Evolutionary conservation across 2,113 vertebrate species (phyloP).

Genomic region (Bagarius yarrelli): DNA sequence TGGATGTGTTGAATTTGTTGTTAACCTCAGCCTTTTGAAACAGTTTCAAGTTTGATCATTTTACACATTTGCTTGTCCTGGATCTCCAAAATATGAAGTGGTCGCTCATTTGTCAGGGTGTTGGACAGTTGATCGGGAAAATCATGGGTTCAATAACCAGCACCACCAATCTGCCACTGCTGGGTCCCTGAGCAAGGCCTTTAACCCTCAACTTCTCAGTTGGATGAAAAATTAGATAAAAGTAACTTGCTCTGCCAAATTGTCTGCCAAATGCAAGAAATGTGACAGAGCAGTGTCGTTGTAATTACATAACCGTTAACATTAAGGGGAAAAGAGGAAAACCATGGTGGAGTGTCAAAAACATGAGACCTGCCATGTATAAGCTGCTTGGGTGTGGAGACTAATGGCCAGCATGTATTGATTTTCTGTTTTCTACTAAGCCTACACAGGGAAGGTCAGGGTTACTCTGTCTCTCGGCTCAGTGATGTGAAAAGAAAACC

Average conservation of each 20-base stretch:
- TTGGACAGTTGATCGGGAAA: no score
- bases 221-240: no score
- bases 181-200: no score
- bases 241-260: no score
- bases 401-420: constrained; percentile 36
- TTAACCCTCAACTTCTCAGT: no score
- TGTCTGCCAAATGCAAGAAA: no score
- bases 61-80: constrained; percentile 5
- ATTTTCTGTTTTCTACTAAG: constrained; percentile 38
- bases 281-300: not conserved
- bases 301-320: constrained; percentile 34
- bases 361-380: constrained; percentile 22
- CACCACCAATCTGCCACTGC: no score
- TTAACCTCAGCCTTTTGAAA: not conserved
- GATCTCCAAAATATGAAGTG: not conserved
- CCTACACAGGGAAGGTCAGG: constrained; percentile 23
- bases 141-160: no score
- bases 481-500: constrained; percentile 19
- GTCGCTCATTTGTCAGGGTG: no score
- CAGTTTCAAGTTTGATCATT: not conserved
- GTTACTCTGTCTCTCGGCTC: constrained; percentile 25
- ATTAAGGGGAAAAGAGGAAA: not conserved
- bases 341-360: not conserved
- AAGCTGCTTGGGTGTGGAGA: constrained; percentile 29
- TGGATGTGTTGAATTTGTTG: not conserved